Evolutionary conservation across 37 sponge, comb jelly and placozoan genomes (phyloP).

Genomic region (Dysidea cf. avara): DNA sequence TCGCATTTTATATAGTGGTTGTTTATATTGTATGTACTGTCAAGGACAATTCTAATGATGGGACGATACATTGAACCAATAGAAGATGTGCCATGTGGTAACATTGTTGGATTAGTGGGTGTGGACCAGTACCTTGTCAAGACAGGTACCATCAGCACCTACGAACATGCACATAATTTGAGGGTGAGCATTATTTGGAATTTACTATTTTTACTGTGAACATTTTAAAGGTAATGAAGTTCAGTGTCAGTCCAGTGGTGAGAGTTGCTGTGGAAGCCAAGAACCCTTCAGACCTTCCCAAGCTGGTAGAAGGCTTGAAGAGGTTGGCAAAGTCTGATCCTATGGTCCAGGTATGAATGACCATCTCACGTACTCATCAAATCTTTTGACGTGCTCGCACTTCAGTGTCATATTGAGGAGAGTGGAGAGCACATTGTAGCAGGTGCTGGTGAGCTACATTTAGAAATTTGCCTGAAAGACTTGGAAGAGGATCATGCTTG

Average conservation of each 20-base stretch:
- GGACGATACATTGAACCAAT: slow-evolving; percentile 60
- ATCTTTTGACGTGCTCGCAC: no score
- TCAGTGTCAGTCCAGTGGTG: slow-evolving; percentile 98
- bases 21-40: neutral
- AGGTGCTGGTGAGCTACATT: slow-evolving; percentile 95
- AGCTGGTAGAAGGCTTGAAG: slow-evolving; percentile 97
- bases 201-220: neutral
- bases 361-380: neutral
- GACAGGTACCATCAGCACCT: slow-evolving; percentile 76
- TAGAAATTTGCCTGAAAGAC: slow-evolving; percentile 99
- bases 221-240: slow-evolving; percentile 89
- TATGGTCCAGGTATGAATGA: slow-evolving; percentile 84
- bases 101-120: slow-evolving; percentile 77
- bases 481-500: slow-evolving; percentile 99
- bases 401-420: slow-evolving; percentile 88
- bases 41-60: slow-evolving; percentile 75
- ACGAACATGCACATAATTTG: slow-evolving; percentile 72
- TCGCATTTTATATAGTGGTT: neutral
- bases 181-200: slow-evolving; percentile 10
- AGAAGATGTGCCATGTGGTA: slow-evolving; percentile 77
- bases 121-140: slow-evolving; percentile 77
- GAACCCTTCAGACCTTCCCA: slow-evolving; percentile 95
- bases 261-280: slow-evolving; percentile 98
- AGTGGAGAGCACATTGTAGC: slow-evolving; percentile 99
- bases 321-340: slow-evolving; percentile 98